Conservation (phyloP, 2,113 vertebrate genomes). For the Australoheros scitulus region DNA sequence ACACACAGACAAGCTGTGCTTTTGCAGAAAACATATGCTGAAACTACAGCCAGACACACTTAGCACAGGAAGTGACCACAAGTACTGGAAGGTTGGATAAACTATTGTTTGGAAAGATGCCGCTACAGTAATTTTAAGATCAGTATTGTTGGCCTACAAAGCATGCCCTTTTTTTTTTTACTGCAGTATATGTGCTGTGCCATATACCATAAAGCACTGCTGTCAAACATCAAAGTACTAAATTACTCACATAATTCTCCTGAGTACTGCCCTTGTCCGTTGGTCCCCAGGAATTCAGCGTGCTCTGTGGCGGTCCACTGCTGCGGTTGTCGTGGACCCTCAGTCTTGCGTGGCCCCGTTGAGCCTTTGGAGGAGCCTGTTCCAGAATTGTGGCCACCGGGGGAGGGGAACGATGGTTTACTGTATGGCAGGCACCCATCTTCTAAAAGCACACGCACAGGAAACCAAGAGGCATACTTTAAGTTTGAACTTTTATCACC, state of each 20-base stretch:
- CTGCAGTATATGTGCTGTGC: background rate
- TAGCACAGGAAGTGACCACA: background rate
- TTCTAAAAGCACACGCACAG: conserved; percentile 81
- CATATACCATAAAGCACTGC: background rate
- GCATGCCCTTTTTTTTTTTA: background rate
- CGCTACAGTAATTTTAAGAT: background rate
- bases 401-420: conserved; percentile 96
- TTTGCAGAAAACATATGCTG: background rate
- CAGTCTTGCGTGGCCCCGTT: conserved; percentile 91
- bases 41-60: background rate
- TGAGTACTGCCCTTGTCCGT: conserved; percentile 92
- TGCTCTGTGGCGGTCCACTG: conserved; percentile 90
- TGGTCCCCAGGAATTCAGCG: conserved; percentile 91
- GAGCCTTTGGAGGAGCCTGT: conserved; percentile 98
- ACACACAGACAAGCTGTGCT: background rate
- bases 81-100: background rate
- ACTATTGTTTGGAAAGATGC: background rate
- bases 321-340: conserved; percentile 81
- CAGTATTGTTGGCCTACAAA: background rate
- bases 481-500: conserved; percentile 34
- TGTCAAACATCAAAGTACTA: background rate
- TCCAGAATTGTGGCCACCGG: conserved; percentile 95
- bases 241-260: conserved; percentile 94
- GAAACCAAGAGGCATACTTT: conserved; percentile 15
- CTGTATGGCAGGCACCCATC: conserved; percentile 93